Evolutionary conservation across 2,113 vertebrate genomes (phyloP).

Genomic region (Pogonocichla stellata): DNA sequence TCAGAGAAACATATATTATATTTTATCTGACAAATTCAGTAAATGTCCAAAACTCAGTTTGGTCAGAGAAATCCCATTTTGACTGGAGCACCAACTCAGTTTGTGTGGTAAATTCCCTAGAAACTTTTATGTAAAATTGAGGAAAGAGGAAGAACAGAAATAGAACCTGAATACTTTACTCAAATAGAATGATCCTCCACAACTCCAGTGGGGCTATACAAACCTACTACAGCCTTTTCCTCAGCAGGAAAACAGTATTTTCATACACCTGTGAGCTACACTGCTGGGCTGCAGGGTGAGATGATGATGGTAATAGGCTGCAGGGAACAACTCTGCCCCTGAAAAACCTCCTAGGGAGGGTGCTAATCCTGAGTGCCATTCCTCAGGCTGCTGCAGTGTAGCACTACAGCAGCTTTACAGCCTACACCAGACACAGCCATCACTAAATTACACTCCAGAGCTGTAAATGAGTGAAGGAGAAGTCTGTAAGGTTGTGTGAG

Average conservation of each 20-base stretch:
- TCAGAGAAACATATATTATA: background rate
- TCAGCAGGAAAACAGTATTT: background rate
- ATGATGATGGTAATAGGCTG: background rate
- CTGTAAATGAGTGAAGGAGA: background rate
- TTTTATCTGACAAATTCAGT: constrained; percentile 11
- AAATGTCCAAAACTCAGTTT: background rate
- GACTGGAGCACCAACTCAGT: background rate
- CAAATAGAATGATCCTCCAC: background rate
- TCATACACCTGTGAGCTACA: background rate
- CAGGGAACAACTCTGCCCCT: background rate
- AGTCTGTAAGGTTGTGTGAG: constrained; percentile 10
- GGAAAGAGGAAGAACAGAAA: background rate
- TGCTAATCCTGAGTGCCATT: background rate
- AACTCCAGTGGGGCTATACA: background rate
- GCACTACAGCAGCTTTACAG: background rate
- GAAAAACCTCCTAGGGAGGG: background rate
- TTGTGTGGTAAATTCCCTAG: background rate
- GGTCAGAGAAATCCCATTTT: background rate
- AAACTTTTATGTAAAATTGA: background rate
- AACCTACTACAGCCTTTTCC: background rate
- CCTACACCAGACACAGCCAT: background rate
- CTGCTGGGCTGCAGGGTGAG: background rate
- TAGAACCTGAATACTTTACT: background rate
- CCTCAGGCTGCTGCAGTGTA: background rate
- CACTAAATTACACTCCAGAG: background rate